Evolutionary conservation across 2,888 invertebrate species (phyloP).

Genomic region (Hirtodrosophila trivittata): DNA sequence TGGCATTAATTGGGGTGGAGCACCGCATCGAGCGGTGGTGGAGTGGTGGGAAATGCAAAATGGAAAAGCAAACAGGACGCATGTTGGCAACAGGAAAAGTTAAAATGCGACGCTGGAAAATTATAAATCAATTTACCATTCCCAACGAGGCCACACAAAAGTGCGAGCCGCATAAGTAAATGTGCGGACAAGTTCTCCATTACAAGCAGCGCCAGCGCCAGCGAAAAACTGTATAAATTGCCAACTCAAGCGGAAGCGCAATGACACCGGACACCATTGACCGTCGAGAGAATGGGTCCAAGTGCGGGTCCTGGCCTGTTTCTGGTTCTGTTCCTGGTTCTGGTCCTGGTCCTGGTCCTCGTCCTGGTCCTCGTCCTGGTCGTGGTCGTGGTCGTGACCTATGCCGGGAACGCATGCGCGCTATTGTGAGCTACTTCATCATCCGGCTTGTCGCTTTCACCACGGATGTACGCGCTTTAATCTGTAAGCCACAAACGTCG

Average conservation of each 20-base stretch:
- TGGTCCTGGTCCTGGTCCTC: no score
- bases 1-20: slow-evolving; percentile 41
- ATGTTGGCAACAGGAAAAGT: slow-evolving; percentile 65
- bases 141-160: slow-evolving; percentile 51
- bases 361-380: no score
- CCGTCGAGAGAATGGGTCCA: slow-evolving; percentile 34
- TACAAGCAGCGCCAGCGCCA: slow-evolving; percentile 44
- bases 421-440: slow-evolving; percentile 44
- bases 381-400: not conserved
- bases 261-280: slow-evolving; percentile 79
- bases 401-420: slow-evolving; percentile 66
- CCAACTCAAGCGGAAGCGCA: slow-evolving; percentile 76
- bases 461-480: slow-evolving; percentile 75
- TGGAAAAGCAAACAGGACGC: slow-evolving; percentile 56
- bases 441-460: slow-evolving; percentile 60
- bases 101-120: slow-evolving; percentile 70
- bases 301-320: no score
- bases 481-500: slow-evolving; percentile 70
- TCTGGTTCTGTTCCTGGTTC: no score
- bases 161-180: slow-evolving; percentile 68
- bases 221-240: slow-evolving; percentile 73
- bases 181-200: slow-evolving; percentile 65
- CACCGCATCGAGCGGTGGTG: not conserved
- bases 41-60: slow-evolving; percentile 11
- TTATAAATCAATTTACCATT: slow-evolving; percentile 77